Evolutionary conservation across 1,140 invertebrate species (phyloP), one percentile per base, ranked within the genome.

Genomic region (Zaprionus tsacasi): DNA sequence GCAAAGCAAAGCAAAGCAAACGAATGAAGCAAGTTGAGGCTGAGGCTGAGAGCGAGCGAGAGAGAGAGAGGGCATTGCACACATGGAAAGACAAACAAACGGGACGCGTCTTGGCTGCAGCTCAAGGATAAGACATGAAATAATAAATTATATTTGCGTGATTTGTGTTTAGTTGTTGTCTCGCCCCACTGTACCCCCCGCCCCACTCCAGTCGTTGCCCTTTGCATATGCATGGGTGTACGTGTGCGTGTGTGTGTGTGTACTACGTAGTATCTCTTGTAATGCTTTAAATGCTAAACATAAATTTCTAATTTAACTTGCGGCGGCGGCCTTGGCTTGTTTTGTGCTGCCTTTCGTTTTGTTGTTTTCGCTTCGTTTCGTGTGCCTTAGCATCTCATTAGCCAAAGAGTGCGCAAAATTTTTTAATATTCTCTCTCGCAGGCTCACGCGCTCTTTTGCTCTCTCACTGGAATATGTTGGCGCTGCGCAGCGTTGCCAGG

Each of bases 91-190:
- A 70, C 76, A 78, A 74, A 78, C 76, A 78, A 60, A 58, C 61
- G 66, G 35, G 70, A 82, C 66, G 76, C 74, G 79, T 58, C 78
- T 80, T 85, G 83, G 81, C 85, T 88, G 85, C 76, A 81, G 81
- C 85, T 89, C 85, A 88, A 85, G 85, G 85, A 88, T 88, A 88
- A 88, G 85, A 78, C 85, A 68, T 78, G 79, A 88, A 83, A 88
- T 88, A 88, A 88, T 88, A 88, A 88, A 88, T 88, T 88, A 88
- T 88, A 89, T 88, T 88, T 88, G 75, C 82, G 76, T 86, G 78
- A 86, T 87, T 87, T 87, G 82, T 86, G 78, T 86, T 75, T 72
- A 72, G 78, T 69, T 78, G 73, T 61, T 61, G n/a, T 65, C 73
- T 56, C 55, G 69, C 57, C n/a, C 74, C 74, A 56, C 54, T 36